A percentile compares a stretch with the other conserved stretches of the same genome.
phyloP scores from a whole-genome alignment of 2,888 invertebrate species.

The Cremastinae sp. region DNA sequence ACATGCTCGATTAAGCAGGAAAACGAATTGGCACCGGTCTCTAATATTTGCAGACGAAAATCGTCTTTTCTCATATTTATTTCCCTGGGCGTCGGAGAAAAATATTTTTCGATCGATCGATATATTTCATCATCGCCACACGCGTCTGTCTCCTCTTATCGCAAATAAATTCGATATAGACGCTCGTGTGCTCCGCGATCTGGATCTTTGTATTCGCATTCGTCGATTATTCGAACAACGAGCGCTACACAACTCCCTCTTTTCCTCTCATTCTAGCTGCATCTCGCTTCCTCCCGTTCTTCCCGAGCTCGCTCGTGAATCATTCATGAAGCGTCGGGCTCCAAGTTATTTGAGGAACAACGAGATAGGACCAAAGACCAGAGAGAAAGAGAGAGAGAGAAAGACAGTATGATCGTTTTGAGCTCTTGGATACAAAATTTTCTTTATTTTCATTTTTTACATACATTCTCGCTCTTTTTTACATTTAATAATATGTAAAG shows the following conservation, averaged over 20 bases:
- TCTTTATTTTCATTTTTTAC: too few species aligned
- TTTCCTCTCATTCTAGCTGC: slow-evolving; percentile 24
- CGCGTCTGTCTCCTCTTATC: slow-evolving; percentile 36
- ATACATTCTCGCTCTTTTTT: too few species aligned
- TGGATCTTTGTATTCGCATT: slow-evolving; percentile 37
- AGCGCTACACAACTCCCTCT: slow-evolving; percentile 23
- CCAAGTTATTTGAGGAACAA: slow-evolving; percentile 60
- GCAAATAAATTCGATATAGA: slow-evolving; percentile 19
- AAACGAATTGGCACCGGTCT: too few species aligned
- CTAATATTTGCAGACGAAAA: too few species aligned
- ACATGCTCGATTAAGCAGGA: too few species aligned
- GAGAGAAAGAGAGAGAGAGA: slow-evolving; percentile 12
- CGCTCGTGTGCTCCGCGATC: background rate
- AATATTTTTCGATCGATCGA: slow-evolving; percentile 13
- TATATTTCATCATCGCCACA: slow-evolving; percentile 34
- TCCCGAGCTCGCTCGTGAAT: slow-evolving; percentile 50
- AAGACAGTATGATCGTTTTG: slow-evolving; percentile 11
- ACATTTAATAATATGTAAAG: too few species aligned
- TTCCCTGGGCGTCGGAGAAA: background rate
- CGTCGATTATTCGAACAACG: slow-evolving; percentile 37
- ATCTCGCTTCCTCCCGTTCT: slow-evolving; percentile 19
- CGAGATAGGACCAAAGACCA: slow-evolving; percentile 40
- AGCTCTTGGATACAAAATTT: slow-evolving; percentile 39
- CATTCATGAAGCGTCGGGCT: slow-evolving; percentile 63
- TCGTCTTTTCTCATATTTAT: background rate